These are phyloP conservation scores for Calycopis cecrops DNA, from an alignment of 1,140 invertebrate genomes.

Conservation along the genomic window DNA sequence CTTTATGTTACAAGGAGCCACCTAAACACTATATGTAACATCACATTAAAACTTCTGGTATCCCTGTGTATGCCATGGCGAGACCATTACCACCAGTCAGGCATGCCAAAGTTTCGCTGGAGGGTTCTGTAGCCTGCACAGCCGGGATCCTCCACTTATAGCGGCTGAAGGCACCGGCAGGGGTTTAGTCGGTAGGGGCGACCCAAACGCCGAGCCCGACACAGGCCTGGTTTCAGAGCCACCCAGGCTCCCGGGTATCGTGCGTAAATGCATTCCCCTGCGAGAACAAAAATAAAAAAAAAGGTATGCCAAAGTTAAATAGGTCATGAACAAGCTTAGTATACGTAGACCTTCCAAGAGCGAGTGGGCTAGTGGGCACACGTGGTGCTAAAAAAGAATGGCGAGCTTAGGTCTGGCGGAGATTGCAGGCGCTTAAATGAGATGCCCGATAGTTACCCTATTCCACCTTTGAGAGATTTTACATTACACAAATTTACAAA, in stretches of 20 bases:
- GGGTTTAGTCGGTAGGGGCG: no score
- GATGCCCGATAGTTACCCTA: conserved; percentile 13
- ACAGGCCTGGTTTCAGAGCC: no score
- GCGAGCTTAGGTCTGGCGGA: conserved; percentile 11
- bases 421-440: conserved; percentile 14
- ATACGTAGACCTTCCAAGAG: conserved; percentile 28
- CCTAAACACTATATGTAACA: conserved; percentile 19
- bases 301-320: conserved; percentile 50
- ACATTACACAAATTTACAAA: background rate
- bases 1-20: conserved; percentile 16
- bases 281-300: no score
- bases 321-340: conserved; percentile 32
- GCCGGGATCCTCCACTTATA: no score
- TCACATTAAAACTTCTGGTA: conserved; percentile 39
- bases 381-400: conserved; percentile 16
- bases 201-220: no score
- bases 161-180: no score
- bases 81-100: conserved; percentile 50
- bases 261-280: no score
- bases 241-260: no score
- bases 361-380: conserved; percentile 61
- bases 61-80: conserved; percentile 42
- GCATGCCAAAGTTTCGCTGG: conserved; percentile 35
- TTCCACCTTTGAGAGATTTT: background rate
- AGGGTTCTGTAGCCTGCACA: no score